Evolutionary conservation across 2,113 vertebrate species (phyloP).

Genomic region (Cygnus buccinator): DNA sequence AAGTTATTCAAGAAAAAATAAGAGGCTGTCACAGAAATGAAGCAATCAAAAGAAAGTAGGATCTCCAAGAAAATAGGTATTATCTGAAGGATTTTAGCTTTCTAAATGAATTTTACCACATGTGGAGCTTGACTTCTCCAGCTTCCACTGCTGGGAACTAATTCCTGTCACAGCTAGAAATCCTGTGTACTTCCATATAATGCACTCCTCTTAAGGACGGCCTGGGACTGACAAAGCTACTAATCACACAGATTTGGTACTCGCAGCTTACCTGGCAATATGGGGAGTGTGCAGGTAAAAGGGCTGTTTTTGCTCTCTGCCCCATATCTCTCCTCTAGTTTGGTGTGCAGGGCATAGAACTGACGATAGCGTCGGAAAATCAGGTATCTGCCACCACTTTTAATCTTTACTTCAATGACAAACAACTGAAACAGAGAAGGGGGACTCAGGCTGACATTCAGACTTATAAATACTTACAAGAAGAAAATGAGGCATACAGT

Average conservation of each 20-base stretch:
- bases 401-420: conserved; percentile 94
- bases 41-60: not conserved
- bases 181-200: not conserved
- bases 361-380: conserved; percentile 93
- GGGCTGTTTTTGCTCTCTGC: conserved; percentile 69
- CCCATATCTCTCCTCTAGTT: conserved; percentile 86
- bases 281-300: conserved; percentile 82
- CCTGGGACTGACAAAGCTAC: not conserved
- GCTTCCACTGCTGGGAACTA: not conserved
- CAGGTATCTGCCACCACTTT: conserved; percentile 90
- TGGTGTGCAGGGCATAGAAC: conserved; percentile 86
- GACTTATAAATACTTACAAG: not conserved
- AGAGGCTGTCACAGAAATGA: not conserved
- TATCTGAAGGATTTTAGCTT: not conserved
- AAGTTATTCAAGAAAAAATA: not conserved
- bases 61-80: not conserved
- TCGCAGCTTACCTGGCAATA: conserved; percentile 84
- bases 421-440: conserved; percentile 80
- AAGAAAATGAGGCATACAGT: not conserved
- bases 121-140: not conserved
- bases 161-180: not conserved
- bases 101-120: not conserved
- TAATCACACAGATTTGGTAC: not conserved
- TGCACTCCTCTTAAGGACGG: not conserved
- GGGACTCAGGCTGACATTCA: not conserved